phyloP scores from a whole-genome alignment of 1,140 invertebrate genomes.

The Lasioglossum baleicum region DNA sequence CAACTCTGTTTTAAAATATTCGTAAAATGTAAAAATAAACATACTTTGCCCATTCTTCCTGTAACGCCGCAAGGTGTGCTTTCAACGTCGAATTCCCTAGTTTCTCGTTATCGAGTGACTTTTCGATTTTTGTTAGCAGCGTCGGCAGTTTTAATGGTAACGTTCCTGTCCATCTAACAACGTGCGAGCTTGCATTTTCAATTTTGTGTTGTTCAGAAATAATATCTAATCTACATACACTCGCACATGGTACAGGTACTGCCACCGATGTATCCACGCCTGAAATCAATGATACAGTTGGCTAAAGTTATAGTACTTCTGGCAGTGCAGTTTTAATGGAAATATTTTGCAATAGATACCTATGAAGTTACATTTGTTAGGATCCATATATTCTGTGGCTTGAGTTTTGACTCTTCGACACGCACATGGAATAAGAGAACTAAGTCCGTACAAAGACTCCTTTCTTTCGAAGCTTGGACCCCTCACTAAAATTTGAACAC shows the following conservation, averaged over 20 bases:
- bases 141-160: slow-evolving; percentile 77
- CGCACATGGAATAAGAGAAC: slow-evolving; percentile 75
- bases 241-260: slow-evolving; percentile 74
- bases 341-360: slow-evolving; percentile 62
- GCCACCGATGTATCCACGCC: slow-evolving; percentile 76
- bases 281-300: slow-evolving; percentile 47
- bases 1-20: neutral
- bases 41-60: slow-evolving; percentile 79
- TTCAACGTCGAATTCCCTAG: slow-evolving; percentile 73
- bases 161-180: slow-evolving; percentile 74
- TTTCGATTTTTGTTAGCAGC: slow-evolving; percentile 76
- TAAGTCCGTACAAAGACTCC: slow-evolving; percentile 74
- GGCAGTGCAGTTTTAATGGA: neutral
- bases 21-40: slow-evolving; percentile 1
- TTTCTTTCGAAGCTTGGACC: slow-evolving; percentile 69
- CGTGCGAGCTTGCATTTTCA: slow-evolving; percentile 66
- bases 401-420: slow-evolving; percentile 72
- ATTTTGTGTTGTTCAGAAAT: slow-evolving; percentile 70
- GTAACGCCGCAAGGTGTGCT: slow-evolving; percentile 75
- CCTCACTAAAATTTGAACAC: slow-evolving; percentile 77
- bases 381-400: slow-evolving; percentile 73
- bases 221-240: slow-evolving; percentile 77
- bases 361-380: slow-evolving; percentile 76
- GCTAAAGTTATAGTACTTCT: slow-evolving; percentile 6
- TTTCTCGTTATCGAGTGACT: slow-evolving; percentile 76